These are phyloP conservation scores for Erebia aethiops DNA, from an alignment of 2,888 invertebrate species.

Conservation along the genomic window DNA sequence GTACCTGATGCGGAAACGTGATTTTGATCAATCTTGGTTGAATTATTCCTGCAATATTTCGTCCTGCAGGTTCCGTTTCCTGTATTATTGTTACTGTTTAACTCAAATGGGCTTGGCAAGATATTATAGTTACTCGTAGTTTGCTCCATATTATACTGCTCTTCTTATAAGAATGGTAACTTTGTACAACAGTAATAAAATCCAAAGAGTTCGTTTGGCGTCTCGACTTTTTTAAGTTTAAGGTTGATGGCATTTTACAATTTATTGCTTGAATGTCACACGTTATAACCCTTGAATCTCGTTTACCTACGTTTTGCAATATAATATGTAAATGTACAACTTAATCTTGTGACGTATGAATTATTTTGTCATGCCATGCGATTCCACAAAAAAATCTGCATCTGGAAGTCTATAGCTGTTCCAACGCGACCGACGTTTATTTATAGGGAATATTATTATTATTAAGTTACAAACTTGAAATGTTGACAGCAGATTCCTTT, in stretches of 20 bases:
- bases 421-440: background rate
- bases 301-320: conserved; percentile 30
- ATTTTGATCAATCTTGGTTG: no score
- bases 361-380: conserved; percentile 6
- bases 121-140: no score
- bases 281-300: conserved; percentile 36
- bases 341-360: conserved; percentile 17
- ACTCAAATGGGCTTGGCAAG: no score
- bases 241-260: conserved; percentile 36
- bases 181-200: background rate
- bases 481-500: no score
- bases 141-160: background rate
- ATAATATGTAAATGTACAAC: conserved; percentile 20
- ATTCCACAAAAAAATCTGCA: background rate
- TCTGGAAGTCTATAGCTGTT: conserved; percentile 6
- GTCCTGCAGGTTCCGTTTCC: no score
- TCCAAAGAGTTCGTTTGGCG: background rate
- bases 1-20: no score
- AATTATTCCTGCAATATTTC: no score
- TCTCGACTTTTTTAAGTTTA: conserved; percentile 32
- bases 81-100: no score
- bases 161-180: background rate
- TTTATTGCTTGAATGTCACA: conserved; percentile 36
- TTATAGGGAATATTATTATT: background rate
- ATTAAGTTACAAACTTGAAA: no score